Base-by-base conservation (phyloP, 1,140 invertebrate species). In the Bombus consobrinus region DNA sequence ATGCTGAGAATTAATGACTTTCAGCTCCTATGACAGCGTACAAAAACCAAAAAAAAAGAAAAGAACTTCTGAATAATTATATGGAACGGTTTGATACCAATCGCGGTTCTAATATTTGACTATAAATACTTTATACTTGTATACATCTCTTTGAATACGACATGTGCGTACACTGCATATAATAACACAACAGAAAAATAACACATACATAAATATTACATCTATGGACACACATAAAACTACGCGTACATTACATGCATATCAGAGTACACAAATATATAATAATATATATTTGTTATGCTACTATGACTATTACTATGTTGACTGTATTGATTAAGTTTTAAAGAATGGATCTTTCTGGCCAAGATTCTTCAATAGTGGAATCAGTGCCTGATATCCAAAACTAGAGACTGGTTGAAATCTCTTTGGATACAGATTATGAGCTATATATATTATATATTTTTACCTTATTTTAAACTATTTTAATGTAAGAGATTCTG, bases 41-140 rank as follows among this genome's bases (percentile, higher is more conserved):
- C 62, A 86, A 88, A 86, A 88, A 68, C 37, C 4, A 28, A 39
- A 71, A 71, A 72, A 62, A 18, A 18, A 37, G 15, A 57, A 47
- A 85, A 57, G 25, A 85, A 84, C 71, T 88, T 71, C 74, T 34
- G 74, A 53, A 86, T 64, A 79, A 82, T 82, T 82, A 80, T 64
- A 73, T 77, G 74, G 75, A 81, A 81, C 85, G 53, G 79, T 89
- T 89, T 89, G 73, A 88, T 88, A 88, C 59, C 75, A 59, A 62
- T 32, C 59, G 34, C 57, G 59, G 71, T 39, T 78, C 69, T 80
- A 43, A 85, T 34, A 47, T 53, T 83, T 37, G 73, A 78, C 32
- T 47, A 80, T 37, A 32, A 81, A 85, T 76, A 89, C 87, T 89
- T 89, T 89, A 78, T 85, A 88, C 86, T 83, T 88, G 34, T 77